phyloP scores from a whole-genome alignment of 2,113 vertebrate genomes.

The Hirundichthys speculiger region DNA sequence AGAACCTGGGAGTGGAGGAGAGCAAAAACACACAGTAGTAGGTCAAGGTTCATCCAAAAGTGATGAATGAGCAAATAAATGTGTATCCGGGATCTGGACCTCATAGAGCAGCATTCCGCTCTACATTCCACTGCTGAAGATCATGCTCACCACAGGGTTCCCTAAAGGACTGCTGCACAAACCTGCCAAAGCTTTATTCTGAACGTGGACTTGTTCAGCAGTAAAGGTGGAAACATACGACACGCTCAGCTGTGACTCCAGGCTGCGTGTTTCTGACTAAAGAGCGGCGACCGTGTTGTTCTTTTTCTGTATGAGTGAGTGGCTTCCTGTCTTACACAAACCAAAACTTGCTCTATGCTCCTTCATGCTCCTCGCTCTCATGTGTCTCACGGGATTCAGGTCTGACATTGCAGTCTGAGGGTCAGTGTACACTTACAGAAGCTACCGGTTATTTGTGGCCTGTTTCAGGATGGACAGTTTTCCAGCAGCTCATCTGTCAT shows the following conservation, averaged over 20 bases:
- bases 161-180: constrained; percentile 5
- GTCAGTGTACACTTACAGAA: constrained; percentile 67
- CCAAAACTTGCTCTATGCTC: constrained; percentile 44
- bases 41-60: constrained; percentile 70
- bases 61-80: constrained; percentile 82
- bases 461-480: constrained; percentile 49
- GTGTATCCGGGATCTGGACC: constrained; percentile 61
- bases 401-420: constrained; percentile 50
- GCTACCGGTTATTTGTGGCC: constrained; percentile 70
- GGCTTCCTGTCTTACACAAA: constrained; percentile 33
- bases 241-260: constrained; percentile 56
- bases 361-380: constrained; percentile 44
- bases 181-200: constrained; percentile 18
- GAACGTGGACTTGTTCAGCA: constrained; percentile 34
- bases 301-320: constrained; percentile 19
- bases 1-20: constrained; percentile 37
- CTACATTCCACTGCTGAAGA: constrained; percentile 69
- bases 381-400: constrained; percentile 52
- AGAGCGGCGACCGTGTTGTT: constrained; percentile 31
- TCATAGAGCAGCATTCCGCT: constrained; percentile 62
- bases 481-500: constrained; percentile 68
- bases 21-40: constrained; percentile 68
- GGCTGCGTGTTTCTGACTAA: constrained; percentile 48
- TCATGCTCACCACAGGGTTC: constrained; percentile 32
- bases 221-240: constrained; percentile 42